These are phyloP conservation scores for Poeciliopsis gracilis DNA, from an alignment of 2,797 vertebrate genomes.

Conservation along the genomic window DNA sequence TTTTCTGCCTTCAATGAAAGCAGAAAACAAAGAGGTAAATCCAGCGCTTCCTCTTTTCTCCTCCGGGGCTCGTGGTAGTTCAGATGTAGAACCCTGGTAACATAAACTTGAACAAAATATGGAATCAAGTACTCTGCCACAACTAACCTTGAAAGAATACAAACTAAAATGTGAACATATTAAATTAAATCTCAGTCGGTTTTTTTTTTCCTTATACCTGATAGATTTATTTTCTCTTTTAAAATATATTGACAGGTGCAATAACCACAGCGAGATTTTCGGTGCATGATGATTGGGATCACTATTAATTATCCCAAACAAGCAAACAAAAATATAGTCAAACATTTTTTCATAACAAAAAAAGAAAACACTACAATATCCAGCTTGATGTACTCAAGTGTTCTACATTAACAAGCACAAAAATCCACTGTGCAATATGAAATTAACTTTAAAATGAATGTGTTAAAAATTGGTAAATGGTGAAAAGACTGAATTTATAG, in stretches of 20 bases:
- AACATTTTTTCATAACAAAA: background rate
- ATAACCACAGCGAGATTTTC: background rate
- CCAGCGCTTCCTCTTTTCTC: background rate
- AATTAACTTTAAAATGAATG: background rate
- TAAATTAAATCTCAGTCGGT: background rate
- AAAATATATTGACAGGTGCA: background rate
- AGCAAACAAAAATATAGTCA: background rate
- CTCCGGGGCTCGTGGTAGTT: background rate
- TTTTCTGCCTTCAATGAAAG: constrained; percentile 3
- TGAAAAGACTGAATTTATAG: background rate
- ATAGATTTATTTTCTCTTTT: background rate
- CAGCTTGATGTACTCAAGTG: background rate
- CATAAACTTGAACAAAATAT: background rate
- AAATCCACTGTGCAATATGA: background rate
- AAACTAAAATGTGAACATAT: background rate
- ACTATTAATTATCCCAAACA: background rate
- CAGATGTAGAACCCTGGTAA: background rate
- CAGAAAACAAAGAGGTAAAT: constrained; percentile 22
- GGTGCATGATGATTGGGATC: background rate
- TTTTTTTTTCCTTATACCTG: background rate
- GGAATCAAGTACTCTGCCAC: background rate
- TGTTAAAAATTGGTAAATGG: background rate
- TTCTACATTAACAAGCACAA: background rate
- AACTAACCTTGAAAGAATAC: background rate
- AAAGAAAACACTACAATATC: background rate